Base-by-base conservation (phyloP, 2,113 vertebrate genomes). In the Camelus bactrianus region DNA sequence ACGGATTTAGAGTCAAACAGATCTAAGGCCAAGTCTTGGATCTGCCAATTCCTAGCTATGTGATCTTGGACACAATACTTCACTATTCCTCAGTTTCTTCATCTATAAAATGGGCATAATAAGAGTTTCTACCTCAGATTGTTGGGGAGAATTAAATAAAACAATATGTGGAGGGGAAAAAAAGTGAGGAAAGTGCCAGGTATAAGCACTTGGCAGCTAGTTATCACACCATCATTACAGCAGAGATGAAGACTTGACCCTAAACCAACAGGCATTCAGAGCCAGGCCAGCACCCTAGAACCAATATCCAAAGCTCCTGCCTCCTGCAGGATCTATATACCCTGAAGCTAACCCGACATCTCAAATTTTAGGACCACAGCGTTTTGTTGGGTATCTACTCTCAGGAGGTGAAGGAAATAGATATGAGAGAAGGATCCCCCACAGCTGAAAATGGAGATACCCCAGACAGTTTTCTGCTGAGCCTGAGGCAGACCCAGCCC, bases 41-140 rank as follows among this genome's bases (percentile, higher is more conserved):
- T 94, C 92, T 91, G 72, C 48, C 86, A 83, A 54, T 72, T 95
- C 85, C 84, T 96, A 89, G 1, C 72, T 85, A 69, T 64, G 38
- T 48, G 58, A 89, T 58, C 42, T 30, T 69, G 12, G 24, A 93
- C 19, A 76, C 17, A 56, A 86, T 46, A 92, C 56, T 96, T 82
- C 60, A 80, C 17, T 65, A 50, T 67, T 30, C 28, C 75, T 94
- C 72, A 50, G 65, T 85, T 94, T 84, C 46, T 75, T 89, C 26
- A 88, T n/a, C 80, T 92, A 13, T 77, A 89, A 94, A 94, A 94
- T 67, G 22, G 46, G 56, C 16, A 58, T 56, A 85, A 12, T 46
- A 82, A 73, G 17, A 93, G 64, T 14, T 92, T 76, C 76, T 80
- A 95, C 5, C 77, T 91, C 60, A 92, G 15, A 5, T 6, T 73